Percentiles rank a stretch among this genome's conserved stretches.
Conservation (phyloP, 2,797 vertebrate genomes). For the Hyperoplus immaculatus region DNA sequence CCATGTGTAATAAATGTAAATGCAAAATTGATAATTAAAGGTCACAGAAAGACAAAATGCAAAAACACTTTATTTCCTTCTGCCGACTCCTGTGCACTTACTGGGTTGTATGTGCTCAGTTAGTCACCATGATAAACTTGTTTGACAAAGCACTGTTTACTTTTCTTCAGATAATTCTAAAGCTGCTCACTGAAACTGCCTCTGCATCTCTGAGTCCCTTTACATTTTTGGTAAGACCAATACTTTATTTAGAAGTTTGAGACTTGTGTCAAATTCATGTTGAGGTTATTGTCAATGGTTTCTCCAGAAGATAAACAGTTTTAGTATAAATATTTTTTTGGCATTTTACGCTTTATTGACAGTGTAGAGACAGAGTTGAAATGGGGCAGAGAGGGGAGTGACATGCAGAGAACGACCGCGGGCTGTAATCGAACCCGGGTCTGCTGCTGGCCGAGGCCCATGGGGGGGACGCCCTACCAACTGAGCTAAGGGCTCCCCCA, state of each 20-base stretch:
- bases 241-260: background rate
- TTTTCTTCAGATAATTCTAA: conserved; percentile 6
- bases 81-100: background rate
- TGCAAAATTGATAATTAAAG: conserved; percentile 45
- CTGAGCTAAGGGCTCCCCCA: too few species aligned
- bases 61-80: background rate
- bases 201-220: background rate
- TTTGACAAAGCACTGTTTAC: conserved; percentile 20
- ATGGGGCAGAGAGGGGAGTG: too few species aligned
- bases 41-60: background rate
- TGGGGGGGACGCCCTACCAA: too few species aligned
- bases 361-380: too few species aligned
- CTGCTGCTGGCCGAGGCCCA: too few species aligned
- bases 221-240: background rate
- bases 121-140: background rate
- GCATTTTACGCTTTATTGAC: too few species aligned
- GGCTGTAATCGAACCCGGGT: too few species aligned
- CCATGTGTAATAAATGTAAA: conserved; percentile 41
- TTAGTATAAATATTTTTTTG: too few species aligned
- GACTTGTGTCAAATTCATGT: background rate
- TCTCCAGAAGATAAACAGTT: background rate
- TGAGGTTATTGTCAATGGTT: background rate
- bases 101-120: conserved; percentile 35
- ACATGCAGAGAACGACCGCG: too few species aligned
- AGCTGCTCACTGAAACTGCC: background rate